Percentiles rank a stretch among this genome's conserved stretches.
Evolutionary conservation across 1,140 invertebrate species (phyloP).

Genomic region (Drosophila melanogaster): Release_6_plus_ISO1_MT NT_033779.5:18186001-18186500

Average conservation of each 20-base stretch:
- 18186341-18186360: too few relatives aligned
- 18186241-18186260: too few relatives aligned
- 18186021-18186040: slow-evolving; percentile 49
- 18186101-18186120: slow-evolving; percentile 35
- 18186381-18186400: too few relatives aligned
- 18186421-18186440: slow-evolving; percentile 21
- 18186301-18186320: background rate
- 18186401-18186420: slow-evolving; percentile 31
- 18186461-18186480: slow-evolving; percentile 34
- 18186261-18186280: too few relatives aligned
- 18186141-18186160: too few relatives aligned
- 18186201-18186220: background rate
- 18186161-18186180: background rate
- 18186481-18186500: slow-evolving; percentile 2
- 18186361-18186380: too few relatives aligned
- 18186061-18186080: slow-evolving; percentile 57
- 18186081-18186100: slow-evolving; percentile 8
- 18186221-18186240: too few relatives aligned
- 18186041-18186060: slow-evolving; percentile 37
- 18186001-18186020: slow-evolving; percentile 34
- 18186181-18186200: background rate
- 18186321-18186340: background rate
- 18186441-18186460: slow-evolving; percentile 19
- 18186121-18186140: slow-evolving; percentile 15
- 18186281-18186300: too few relatives aligned